Evolutionary conservation across 1,140 invertebrate genomes (phyloP), one percentile per base, ranked within the genome.

Genomic region (Ericerus pela): DNA sequence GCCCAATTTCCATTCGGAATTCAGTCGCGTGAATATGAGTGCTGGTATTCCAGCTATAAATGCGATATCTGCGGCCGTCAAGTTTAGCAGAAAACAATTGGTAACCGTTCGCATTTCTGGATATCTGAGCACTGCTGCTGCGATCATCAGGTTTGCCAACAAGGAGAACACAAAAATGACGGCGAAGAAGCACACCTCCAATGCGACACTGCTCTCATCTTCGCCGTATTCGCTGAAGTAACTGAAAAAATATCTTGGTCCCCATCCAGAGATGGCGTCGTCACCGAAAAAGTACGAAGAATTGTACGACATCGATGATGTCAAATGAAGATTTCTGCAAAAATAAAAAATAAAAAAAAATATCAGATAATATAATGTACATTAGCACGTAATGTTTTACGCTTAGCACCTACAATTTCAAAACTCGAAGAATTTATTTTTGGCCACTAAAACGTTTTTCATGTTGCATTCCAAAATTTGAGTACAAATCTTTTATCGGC

Each of bases 61-160:
- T 20, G 78, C 58, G 16, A 85, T 67, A 68, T 85, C 83, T 1
- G 79, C 77, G 12, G 76, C 72, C 1, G 79, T 76, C 61, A 85
- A 70, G 66, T 85, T 85, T 33, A 83, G 72, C 18, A 85, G 73
- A 65, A 83, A 84, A 60, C 81, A 76, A 65, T 85, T 85, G 47
- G 82, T 84, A 41, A 85, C 80, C 6, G 81, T 84, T 58, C 79
- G 70, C 78, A 85, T 81, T 60, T 80, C 75, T 59, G 75, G 75
- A 66, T 80, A 74, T 18, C 71, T 62, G n/a, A 73, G 60, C 12
- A 73, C 66, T 38, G 70, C 72, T 14, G 59, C 65, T 2, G 67
- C 68, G 47, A 74, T 70, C 33, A 66, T 66, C 27, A 70, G 55
- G 62, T 75, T 74, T 53, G 70, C 66, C 18, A 61, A 61, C 6